These are phyloP conservation scores for Amphiprion clarkii DNA, from an alignment of 2,797 vertebrate species.

Conservation along the genomic window DNA sequence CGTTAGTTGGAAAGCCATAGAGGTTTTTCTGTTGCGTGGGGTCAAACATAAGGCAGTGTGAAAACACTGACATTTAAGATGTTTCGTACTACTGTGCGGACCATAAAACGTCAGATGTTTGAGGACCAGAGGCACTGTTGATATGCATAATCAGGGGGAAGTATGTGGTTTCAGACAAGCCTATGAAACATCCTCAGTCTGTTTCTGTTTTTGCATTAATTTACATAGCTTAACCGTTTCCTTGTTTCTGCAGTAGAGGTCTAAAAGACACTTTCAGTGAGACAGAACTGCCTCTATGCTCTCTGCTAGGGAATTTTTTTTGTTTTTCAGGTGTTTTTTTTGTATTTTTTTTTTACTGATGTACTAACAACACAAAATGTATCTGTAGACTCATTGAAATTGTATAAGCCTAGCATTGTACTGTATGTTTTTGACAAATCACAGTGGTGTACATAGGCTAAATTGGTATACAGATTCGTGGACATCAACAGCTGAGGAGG, in stretches of 20 bases:
- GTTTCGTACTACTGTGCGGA: conserved; percentile 48
- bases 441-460: not conserved
- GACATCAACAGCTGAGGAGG: not conserved
- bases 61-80: conserved; percentile 73
- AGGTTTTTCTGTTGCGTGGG: conserved; percentile 58
- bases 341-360: conserved; percentile 32
- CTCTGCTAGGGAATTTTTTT: conserved; percentile 31
- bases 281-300: conserved; percentile 62
- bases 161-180: conserved; percentile 66
- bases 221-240: conserved; percentile 78
- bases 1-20: conserved; percentile 40
- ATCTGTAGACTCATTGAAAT: conserved; percentile 23
- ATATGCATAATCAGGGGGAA: conserved; percentile 69
- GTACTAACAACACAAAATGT: conserved; percentile 21
- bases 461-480: not conserved
- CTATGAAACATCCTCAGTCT: conserved; percentile 64
- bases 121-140: conserved; percentile 59
- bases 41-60: conserved; percentile 60
- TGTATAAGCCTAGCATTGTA: not conserved
- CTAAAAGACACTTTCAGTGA: conserved; percentile 50
- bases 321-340: not conserved
- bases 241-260: conserved; percentile 51
- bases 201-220: conserved; percentile 75
- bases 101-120: conserved; percentile 58
- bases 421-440: not conserved